Conservation (phyloP, 2,113 vertebrate species). For the Mystacornis crossleyi region DNA sequence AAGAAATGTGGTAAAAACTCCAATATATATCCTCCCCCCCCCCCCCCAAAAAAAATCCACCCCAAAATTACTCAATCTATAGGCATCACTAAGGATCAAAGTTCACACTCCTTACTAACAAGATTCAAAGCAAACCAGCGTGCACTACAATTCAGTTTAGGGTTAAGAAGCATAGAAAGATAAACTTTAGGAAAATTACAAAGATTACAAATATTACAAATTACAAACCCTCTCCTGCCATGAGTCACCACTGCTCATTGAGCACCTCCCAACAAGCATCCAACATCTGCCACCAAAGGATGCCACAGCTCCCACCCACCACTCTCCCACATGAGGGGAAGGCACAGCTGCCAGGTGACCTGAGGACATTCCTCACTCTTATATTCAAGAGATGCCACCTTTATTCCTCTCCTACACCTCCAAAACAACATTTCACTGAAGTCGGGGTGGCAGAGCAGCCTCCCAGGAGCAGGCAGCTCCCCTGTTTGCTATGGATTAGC, state of each 20-base stretch:
- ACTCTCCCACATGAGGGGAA: not conserved
- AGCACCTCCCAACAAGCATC: not conserved
- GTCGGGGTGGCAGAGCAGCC: not conserved
- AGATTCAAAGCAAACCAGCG: not conserved
- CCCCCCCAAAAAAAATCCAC: not conserved
- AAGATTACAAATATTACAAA: too few species aligned
- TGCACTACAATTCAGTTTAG: not conserved
- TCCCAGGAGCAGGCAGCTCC: not conserved
- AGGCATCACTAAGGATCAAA: not conserved
- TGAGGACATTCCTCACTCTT: not conserved
- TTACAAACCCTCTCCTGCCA: not conserved
- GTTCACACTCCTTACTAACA: not conserved
- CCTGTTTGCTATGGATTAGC: not conserved
- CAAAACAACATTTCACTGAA: not conserved
- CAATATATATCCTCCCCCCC: fast-evolving
- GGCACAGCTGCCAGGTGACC: not conserved
- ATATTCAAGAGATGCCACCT: not conserved
- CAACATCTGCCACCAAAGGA: not conserved
- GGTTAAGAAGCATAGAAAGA: not conserved
- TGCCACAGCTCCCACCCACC: not conserved
- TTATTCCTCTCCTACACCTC: not conserved
- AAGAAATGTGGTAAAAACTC: not conserved
- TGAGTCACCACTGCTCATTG: not conserved
- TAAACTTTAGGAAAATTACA: not conserved
- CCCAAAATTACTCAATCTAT: not conserved